These are phyloP conservation scores for Scrobipalpa costella DNA, from an alignment of 2,888 invertebrate species.

Conservation along the genomic window DNA sequence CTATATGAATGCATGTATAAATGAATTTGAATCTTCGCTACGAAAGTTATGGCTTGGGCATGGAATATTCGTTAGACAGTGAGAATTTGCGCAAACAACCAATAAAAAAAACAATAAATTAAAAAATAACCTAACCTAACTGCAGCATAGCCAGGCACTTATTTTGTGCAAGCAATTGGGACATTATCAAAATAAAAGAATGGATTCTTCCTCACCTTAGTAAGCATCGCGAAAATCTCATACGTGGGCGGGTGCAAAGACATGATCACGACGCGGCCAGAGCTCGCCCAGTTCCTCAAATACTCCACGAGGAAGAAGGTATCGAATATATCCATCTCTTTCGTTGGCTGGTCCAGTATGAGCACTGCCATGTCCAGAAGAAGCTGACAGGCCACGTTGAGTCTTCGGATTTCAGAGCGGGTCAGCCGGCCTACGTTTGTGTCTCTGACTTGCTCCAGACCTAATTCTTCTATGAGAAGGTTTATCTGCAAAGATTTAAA, in stretches of 20 bases:
- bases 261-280: constrained; percentile 91
- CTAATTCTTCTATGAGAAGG: constrained; percentile 94
- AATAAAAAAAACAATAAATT: no score
- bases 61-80: no score
- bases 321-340: constrained; percentile 96
- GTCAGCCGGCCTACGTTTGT: constrained; percentile 93
- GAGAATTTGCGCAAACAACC: no score
- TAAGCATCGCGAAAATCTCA: constrained; percentile 96
- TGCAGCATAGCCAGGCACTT: no score
- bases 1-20: no score
- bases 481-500: constrained; percentile 84
- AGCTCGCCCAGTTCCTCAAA: constrained; percentile 93
- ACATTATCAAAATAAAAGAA: no score
- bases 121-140: no score
- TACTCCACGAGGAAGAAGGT: constrained; percentile 97
- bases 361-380: constrained; percentile 92
- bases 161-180: no score
- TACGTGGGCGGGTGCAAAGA: constrained; percentile 97
- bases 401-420: constrained; percentile 91
- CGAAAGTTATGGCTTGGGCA: no score
- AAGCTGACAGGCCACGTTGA: constrained; percentile 94
- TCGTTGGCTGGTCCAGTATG: constrained; percentile 92
- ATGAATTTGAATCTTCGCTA: no score
- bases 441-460: constrained; percentile 93
- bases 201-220: constrained; percentile 71